These are phyloP conservation scores for Cossypha niveicapilla DNA, from an alignment of 2,797 vertebrate genomes.

Conservation along the genomic window DNA sequence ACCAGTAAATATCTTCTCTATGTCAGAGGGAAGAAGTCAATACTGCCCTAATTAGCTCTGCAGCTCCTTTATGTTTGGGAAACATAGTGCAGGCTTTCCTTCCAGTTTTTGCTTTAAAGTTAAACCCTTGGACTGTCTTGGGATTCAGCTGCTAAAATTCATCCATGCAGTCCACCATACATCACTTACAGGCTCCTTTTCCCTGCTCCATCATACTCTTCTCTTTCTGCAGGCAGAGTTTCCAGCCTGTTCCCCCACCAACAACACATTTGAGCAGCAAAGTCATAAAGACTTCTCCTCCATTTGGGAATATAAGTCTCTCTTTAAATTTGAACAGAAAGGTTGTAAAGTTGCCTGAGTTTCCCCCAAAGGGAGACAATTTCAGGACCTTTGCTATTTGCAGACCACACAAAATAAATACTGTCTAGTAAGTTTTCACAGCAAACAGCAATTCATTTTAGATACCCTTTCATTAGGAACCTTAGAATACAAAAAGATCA, in stretches of 20 bases:
- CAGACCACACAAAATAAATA: not conserved
- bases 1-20: not conserved
- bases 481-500: not conserved
- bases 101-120: not conserved
- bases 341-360: fast-evolving
- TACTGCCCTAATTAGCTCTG: not conserved
- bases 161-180: not conserved
- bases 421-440: not conserved
- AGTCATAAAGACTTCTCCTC: not conserved
- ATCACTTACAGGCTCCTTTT: not conserved
- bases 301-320: not conserved
- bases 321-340: not conserved
- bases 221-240: not conserved
- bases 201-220: not conserved
- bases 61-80: not conserved
- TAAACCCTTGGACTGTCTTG: not conserved
- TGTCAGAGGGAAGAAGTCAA: not conserved
- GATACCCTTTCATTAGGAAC: not conserved
- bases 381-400: not conserved
- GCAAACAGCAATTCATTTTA: not conserved
- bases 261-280: not conserved
- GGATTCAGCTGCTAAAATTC: not conserved
- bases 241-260: not conserved
- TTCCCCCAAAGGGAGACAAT: not conserved
- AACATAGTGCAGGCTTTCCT: not conserved